These are phyloP conservation scores for Spondyliosoma cantharus DNA, from an alignment of 2,797 vertebrate species.

Conservation along the genomic window DNA sequence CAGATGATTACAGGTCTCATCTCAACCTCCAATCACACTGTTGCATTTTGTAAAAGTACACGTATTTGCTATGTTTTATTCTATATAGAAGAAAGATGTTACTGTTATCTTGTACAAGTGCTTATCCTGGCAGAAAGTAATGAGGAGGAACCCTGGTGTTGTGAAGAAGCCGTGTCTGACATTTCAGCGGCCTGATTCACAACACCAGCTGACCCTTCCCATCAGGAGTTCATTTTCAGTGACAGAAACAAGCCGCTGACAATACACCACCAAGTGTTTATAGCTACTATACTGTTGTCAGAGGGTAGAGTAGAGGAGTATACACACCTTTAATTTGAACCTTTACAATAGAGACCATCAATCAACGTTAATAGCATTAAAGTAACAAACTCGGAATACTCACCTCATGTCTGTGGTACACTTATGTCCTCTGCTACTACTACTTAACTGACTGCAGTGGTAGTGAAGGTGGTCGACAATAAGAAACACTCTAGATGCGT, in stretches of 20 bases:
- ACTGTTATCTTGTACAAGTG: not conserved
- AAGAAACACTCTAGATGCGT: not conserved
- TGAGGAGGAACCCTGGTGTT: constrained; percentile 95
- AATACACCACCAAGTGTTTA: not conserved
- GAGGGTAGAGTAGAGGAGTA: not conserved
- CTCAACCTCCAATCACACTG: not conserved
- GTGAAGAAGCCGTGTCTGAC: constrained; percentile 96
- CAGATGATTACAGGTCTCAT: not conserved
- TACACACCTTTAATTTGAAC: not conserved
- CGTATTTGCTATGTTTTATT: not conserved
- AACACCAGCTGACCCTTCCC: constrained; percentile 98
- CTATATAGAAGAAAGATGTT: not conserved
- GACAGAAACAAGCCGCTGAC: constrained; percentile 5
- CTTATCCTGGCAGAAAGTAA: constrained; percentile 67
- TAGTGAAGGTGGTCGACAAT: not conserved
- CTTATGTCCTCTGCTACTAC: not conserved
- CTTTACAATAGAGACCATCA: not conserved
- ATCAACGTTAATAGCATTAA: not conserved
- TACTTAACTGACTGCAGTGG: not conserved
- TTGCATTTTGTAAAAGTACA: not conserved
- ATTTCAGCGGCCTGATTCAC: constrained; percentile 98
- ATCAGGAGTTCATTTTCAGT: constrained; percentile 65
- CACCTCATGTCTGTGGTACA: constrained; percentile 18
- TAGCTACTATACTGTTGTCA: not conserved
- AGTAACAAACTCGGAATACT: constrained; percentile 7